phyloP scores from a whole-genome alignment of 2,888 invertebrate species.

The Actias luna region DNA sequence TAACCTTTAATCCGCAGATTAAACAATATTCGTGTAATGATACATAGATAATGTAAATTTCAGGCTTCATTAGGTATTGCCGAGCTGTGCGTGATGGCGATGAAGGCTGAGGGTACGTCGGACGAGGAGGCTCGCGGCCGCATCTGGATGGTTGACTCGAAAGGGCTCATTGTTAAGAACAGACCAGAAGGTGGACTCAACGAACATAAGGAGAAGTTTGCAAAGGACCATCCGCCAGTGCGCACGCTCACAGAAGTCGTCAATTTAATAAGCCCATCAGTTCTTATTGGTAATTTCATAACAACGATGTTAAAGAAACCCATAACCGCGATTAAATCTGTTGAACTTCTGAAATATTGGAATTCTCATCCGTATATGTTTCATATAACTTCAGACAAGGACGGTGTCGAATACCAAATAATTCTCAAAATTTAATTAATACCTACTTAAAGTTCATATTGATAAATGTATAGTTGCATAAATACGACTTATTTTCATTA shows the following conservation, averaged over 20 bases:
- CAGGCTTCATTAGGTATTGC: constrained; percentile 97
- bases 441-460: too few species aligned
- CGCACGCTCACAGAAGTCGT: constrained; percentile 92
- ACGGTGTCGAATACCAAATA: too few species aligned
- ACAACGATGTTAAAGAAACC: too few species aligned
- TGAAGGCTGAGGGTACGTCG: constrained; percentile 91
- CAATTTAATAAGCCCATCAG: constrained; percentile 89
- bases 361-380: too few species aligned
- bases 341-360: too few species aligned
- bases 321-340: too few species aligned
- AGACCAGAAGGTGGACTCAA: constrained; percentile 90
- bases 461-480: too few species aligned
- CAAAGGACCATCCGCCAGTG: constrained; percentile 89
- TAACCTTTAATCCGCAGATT: too few species aligned
- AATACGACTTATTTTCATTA: too few species aligned
- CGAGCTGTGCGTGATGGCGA: constrained; percentile 94
- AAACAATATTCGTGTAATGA: background rate
- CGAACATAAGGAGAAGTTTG: constrained; percentile 91
- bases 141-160: constrained; percentile 98
- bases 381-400: too few species aligned
- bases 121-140: constrained; percentile 88
- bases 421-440: too few species aligned
- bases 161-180: constrained; percentile 94
- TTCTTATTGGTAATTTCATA: constrained; percentile 88
- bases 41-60: too few species aligned